phyloP scores from a whole-genome alignment of 1,140 invertebrate species.

The Nebria ingens region DNA sequence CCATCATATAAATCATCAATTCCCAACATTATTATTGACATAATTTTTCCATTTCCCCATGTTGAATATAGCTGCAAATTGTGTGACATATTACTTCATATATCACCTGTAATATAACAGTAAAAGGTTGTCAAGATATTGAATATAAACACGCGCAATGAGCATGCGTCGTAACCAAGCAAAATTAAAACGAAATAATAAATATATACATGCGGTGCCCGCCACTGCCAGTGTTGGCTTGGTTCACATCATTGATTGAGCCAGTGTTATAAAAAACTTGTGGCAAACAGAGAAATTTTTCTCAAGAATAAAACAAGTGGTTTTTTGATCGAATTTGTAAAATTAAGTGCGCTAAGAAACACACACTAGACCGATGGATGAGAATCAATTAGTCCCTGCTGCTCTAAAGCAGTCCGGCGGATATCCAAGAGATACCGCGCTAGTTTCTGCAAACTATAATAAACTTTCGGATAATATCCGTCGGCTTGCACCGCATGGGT shows the following conservation, averaged over 20 bases:
- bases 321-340: not conserved
- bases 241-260: no score
- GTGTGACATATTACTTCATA: no score
- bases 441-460: slow-evolving; percentile 27
- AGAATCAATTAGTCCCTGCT: not conserved
- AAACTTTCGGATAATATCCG: slow-evolving; percentile 34
- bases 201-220: not conserved
- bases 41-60: no score
- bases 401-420: not conserved
- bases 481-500: slow-evolving; percentile 45
- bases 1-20: no score
- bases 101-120: no score
- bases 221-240: no score
- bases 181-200: not conserved
- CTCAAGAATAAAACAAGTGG: not conserved
- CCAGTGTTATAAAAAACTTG: no score
- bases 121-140: not conserved
- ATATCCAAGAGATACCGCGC: not conserved
- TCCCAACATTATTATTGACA: no score
- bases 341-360: not conserved
- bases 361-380: not conserved
- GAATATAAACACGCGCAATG: not conserved
- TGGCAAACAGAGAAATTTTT: not conserved
- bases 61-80: no score
- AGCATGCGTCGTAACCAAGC: not conserved